A percentile compares a stretch with the other conserved stretches of the same genome.
Evolutionary conservation across 2,113 vertebrate species (phyloP).

Genomic region (Candoia aspera): DNA sequence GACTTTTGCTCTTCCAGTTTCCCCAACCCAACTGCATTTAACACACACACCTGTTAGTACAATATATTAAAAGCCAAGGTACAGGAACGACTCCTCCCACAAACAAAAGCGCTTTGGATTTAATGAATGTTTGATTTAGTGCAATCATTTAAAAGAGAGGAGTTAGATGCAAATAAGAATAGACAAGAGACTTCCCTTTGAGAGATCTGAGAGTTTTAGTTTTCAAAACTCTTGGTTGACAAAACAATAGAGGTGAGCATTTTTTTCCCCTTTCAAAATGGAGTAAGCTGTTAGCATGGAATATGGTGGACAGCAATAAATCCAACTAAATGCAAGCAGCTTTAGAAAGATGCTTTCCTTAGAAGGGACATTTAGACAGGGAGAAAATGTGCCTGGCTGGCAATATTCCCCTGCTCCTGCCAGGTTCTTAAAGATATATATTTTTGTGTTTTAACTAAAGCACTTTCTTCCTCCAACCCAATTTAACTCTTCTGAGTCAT

Average conservation of each 20-base stretch:
- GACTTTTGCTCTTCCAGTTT: background rate
- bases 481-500: background rate
- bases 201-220: background rate
- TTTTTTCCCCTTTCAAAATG: background rate
- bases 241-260: background rate
- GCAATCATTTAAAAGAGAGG: constrained; percentile 56
- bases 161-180: constrained; percentile 32
- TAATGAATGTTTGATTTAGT: constrained; percentile 44
- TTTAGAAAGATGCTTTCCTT: background rate
- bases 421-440: constrained; percentile 6
- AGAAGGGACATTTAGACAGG: constrained; percentile 24
- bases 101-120: constrained; percentile 46
- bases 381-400: constrained; percentile 4
- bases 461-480: background rate
- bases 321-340: background rate
- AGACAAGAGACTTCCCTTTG: constrained; percentile 26
- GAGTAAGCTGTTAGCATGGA: background rate
- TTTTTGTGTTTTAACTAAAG: background rate
- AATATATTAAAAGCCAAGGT: constrained; percentile 58
- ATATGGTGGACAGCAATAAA: background rate
- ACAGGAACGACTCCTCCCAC: constrained; percentile 10
- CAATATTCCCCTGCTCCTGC: constrained; percentile 5
- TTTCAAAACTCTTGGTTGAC: background rate
- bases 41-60: constrained; percentile 25
- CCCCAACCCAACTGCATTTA: background rate